Evolutionary conservation across 23 tunicate species (phyloP).

Genomic region (Phallusia fumigata): DNA sequence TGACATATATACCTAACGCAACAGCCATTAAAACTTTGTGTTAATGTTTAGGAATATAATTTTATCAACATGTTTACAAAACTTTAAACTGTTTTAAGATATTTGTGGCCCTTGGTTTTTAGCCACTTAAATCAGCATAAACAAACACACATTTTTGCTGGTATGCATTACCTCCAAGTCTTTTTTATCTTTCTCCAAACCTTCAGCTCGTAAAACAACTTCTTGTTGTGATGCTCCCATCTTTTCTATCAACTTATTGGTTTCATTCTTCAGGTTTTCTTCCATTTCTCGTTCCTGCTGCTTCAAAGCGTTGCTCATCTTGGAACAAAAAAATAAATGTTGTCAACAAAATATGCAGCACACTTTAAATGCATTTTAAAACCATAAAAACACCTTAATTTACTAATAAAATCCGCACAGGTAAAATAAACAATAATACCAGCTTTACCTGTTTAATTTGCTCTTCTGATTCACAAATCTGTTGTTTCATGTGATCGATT

Average conservation of each 20-base stretch:
- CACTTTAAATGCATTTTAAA: too few relatives aligned
- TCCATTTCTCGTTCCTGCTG: slow-evolving; percentile 11
- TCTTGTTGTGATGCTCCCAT: slow-evolving; percentile 23
- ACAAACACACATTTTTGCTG: too few relatives aligned
- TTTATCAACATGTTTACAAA: too few relatives aligned
- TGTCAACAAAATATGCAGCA: too few relatives aligned
- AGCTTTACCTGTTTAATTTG: slow-evolving; percentile 7
- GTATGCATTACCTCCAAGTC: slow-evolving; percentile 34
- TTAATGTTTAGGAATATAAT: too few relatives aligned
- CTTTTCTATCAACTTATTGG: background rate
- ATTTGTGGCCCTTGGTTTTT: background rate
- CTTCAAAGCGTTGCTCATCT: slow-evolving; percentile 1
- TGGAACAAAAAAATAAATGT: background rate
- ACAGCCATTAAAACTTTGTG: too few relatives aligned
- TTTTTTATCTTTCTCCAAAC: background rate
- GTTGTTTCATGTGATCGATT: slow-evolving; percentile 6
- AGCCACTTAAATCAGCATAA: too few relatives aligned
- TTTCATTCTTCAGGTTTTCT: background rate
- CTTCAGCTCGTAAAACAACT: slow-evolving; percentile 14
- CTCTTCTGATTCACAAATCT: slow-evolving; percentile 16
- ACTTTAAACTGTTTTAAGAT: background rate
- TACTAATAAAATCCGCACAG: too few relatives aligned
- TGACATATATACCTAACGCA: too few relatives aligned
- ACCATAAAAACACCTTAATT: too few relatives aligned
- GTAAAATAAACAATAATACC: too few relatives aligned